Conservation (phyloP, 1,140 invertebrate genomes). For the Trichonephila inaurata region DNA sequence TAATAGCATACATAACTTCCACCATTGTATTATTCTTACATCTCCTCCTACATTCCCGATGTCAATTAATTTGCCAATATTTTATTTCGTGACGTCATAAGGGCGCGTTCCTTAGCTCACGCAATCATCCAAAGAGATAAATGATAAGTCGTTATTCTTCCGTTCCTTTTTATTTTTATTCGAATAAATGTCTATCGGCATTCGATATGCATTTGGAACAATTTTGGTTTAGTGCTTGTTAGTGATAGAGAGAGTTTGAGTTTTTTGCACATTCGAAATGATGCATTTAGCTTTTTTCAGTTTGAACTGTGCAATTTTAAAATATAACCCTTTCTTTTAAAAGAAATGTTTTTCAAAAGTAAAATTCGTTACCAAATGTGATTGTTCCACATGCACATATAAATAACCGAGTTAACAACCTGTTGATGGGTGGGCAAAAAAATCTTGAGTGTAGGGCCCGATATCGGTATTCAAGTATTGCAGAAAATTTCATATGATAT, state of each 20-base stretch:
- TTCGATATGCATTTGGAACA: neutral
- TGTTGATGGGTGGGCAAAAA: neutral
- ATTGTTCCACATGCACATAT: too few species aligned
- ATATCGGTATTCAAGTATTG: too few species aligned
- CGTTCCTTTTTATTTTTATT: neutral
- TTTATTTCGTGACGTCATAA: constrained; percentile 52
- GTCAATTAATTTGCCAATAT: constrained; percentile 31
- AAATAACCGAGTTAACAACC: neutral
- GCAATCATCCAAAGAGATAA: neutral
- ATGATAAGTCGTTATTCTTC: neutral
- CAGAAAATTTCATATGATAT: too few species aligned
- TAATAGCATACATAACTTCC: neutral
- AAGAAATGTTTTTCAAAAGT: too few species aligned
- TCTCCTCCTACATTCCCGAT: neutral
- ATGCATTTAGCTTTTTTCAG: too few species aligned
- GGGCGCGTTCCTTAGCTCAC: constrained; percentile 29
- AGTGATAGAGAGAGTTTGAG: too few species aligned
- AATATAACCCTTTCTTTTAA: too few species aligned
- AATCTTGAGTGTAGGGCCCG: too few species aligned
- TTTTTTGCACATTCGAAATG: too few species aligned
- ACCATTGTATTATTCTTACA: neutral
- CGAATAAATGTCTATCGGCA: neutral
- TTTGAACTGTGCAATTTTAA: too few species aligned
- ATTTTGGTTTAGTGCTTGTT: too few species aligned
- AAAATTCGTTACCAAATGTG: too few species aligned